These are phyloP conservation scores for Salarias fasciatus DNA, from an alignment of 2,797 vertebrate genomes.

Conservation along the genomic window DNA sequence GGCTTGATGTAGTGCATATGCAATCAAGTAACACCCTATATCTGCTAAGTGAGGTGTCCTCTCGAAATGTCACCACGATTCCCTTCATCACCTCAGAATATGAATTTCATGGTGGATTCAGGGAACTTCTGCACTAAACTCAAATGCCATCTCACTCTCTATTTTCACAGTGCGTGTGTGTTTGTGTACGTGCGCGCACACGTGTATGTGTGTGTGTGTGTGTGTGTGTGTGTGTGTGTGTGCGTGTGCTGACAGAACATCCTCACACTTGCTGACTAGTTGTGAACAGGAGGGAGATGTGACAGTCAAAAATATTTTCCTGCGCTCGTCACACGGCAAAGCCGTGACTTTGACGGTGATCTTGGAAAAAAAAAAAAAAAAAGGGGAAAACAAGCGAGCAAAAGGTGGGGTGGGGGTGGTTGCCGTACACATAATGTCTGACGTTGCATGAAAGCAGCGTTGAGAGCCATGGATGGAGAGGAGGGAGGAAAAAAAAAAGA, in stretches of 20 bases:
- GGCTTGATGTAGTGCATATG: background rate
- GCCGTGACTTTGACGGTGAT: slow-evolving; percentile 63
- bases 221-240: too few species aligned
- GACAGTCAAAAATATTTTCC: slow-evolving; percentile 49
- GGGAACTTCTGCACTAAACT: slow-evolving; percentile 45
- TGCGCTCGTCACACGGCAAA: slow-evolving; percentile 44
- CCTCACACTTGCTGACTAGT: slow-evolving; percentile 64
- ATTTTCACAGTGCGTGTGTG: slow-evolving; percentile 32
- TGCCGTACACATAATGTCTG: slow-evolving; percentile 33
- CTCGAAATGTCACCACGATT: slow-evolving; percentile 48
- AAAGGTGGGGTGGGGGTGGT: background rate
- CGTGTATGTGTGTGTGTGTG: too few species aligned
- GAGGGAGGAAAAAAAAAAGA: slow-evolving; percentile 47
- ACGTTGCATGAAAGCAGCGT: slow-evolving; percentile 30
- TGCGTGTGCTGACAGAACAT: slow-evolving; percentile 64
- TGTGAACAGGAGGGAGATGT: slow-evolving; percentile 58
- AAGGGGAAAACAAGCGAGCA: slow-evolving; percentile 18
- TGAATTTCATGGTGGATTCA: slow-evolving; percentile 29
- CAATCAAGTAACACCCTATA: background rate
- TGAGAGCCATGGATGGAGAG: slow-evolving; percentile 16
- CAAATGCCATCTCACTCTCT: slow-evolving; percentile 55
- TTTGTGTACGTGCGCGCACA: slow-evolving; percentile 3
- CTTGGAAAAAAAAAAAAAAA: too few species aligned
- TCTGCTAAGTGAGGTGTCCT: slow-evolving; percentile 18
- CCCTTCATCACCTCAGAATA: slow-evolving; percentile 40